Conservation (phyloP, 2,888 invertebrate species). For the Tenthredo scrophulariae region DNA sequence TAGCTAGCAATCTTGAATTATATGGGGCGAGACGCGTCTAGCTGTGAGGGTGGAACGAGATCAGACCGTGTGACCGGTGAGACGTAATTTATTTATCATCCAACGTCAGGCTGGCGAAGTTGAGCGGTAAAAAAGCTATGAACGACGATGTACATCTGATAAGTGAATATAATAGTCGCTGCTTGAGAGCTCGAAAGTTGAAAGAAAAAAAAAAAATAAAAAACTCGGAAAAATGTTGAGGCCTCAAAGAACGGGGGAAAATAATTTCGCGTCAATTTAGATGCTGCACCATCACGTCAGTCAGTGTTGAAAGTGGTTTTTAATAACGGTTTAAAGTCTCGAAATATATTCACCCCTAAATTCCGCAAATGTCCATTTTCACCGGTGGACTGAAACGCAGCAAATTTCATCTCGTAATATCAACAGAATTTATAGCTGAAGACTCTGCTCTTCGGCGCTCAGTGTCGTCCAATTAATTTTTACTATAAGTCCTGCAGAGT, state of each 20-base stretch:
- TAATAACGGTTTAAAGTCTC: background rate
- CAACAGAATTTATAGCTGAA: background rate
- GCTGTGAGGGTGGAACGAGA: constrained; percentile 7
- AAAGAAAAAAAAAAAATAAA: background rate
- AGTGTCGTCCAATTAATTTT: constrained; percentile 19
- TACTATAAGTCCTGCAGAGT: background rate
- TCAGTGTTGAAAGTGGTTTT: background rate
- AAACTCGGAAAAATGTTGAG: background rate
- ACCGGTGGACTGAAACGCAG: background rate
- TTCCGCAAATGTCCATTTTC: background rate
- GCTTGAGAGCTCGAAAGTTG: background rate
- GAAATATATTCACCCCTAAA: background rate
- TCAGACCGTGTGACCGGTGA: constrained; percentile 7
- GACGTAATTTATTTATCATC: constrained; percentile 21
- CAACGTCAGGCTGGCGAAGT: background rate
- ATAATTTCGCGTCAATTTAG: constrained; percentile 20
- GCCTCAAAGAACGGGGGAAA: background rate
- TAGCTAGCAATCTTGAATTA: background rate
- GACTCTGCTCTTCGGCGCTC: background rate
- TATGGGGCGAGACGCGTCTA: background rate
- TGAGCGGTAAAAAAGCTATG: background rate
- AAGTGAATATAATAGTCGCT: constrained; percentile 6
- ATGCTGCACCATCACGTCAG: background rate
- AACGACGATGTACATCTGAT: constrained; percentile 2
- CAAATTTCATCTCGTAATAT: constrained; percentile 4